Evolutionary conservation across 2,888 invertebrate species (phyloP), one percentile per base, ranked within the genome.

Genomic region (Leucoptera coffeella): DNA sequence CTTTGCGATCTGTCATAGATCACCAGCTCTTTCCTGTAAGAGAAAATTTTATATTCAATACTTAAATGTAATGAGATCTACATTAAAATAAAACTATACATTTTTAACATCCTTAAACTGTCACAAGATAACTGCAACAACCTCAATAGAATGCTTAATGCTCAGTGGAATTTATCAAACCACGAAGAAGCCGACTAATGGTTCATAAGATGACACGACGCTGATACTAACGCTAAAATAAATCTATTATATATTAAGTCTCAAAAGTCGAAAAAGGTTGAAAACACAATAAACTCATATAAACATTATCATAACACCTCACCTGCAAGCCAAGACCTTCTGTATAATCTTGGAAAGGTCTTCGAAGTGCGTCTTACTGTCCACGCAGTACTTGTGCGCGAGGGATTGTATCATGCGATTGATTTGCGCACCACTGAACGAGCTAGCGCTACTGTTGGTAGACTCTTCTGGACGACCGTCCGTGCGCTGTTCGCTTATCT

Each of bases 331-430:
- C 35, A 93, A 71, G 12, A 95, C 93, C 49, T 89, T 85, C 73
- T 93, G 85, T 38, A 86, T 86, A 35, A 86, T 85, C 58, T 86
- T 86, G 45, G 85, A 93, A 2, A 97, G 75, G 47, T 96, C 96
- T 47, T 96, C 96, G 53, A 95, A 96, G 5, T 92, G 87, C 4
- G 85, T 83, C 52, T 91, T 91, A 50, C 94, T 95, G 43, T 97
- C 96, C 24, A 83, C 85, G 52, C 94, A 93, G 59, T 96, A 96
- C 48, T 91, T 89, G 53, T 93, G 92, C 2, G 95, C 95, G 21
- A 96, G 73, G 37, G 90, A 79, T 50, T 96, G 95, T 41, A 96
- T 95, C 26, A 90, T 87, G 50, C 87, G 82, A 59, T 94, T 95
- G 22, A 95, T 91, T 52, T 85, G 82, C 14, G 77, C 77, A 23